phyloP scores from a whole-genome alignment of 2,113 vertebrate genomes.

The Bettongia penicillata region DNA sequence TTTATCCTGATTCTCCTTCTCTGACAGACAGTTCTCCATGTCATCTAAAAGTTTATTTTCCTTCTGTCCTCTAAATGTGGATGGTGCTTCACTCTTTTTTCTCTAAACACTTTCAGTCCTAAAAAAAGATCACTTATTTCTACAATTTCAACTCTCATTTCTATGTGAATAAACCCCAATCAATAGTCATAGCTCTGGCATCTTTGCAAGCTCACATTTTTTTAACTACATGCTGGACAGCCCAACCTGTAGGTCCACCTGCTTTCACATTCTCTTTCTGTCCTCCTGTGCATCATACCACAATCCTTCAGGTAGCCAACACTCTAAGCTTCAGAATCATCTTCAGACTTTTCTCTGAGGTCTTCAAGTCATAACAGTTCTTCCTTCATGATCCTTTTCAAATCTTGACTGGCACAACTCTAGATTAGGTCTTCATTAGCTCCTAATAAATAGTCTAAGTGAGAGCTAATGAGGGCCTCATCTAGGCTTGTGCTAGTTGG shows the following conservation, averaged over 20 bases:
- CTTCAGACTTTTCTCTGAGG: background rate
- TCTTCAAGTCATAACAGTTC: background rate
- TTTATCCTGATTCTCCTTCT: background rate
- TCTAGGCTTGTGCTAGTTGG: too few relatives aligned
- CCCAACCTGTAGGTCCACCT: background rate
- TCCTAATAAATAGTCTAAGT: background rate
- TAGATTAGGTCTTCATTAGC: background rate
- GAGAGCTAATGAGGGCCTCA: too few relatives aligned
- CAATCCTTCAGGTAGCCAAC: background rate
- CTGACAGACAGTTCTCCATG: background rate
- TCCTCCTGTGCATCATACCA: background rate
- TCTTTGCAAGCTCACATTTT: background rate
- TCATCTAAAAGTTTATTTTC: background rate
- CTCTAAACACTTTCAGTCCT: background rate
- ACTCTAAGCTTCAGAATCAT: background rate
- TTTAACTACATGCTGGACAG: background rate
- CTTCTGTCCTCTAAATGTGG: background rate
- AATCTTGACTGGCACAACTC: background rate
- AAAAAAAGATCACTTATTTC: constrained; percentile 16
- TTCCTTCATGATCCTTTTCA: background rate
- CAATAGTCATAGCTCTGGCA: background rate
- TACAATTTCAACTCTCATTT: constrained; percentile 30
- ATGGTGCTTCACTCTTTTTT: constrained; percentile 7
- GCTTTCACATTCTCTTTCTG: background rate
- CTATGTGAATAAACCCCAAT: background rate